Evolutionary conservation across 2,888 invertebrate species (phyloP).

Genomic region (Torymus texanus): DNA sequence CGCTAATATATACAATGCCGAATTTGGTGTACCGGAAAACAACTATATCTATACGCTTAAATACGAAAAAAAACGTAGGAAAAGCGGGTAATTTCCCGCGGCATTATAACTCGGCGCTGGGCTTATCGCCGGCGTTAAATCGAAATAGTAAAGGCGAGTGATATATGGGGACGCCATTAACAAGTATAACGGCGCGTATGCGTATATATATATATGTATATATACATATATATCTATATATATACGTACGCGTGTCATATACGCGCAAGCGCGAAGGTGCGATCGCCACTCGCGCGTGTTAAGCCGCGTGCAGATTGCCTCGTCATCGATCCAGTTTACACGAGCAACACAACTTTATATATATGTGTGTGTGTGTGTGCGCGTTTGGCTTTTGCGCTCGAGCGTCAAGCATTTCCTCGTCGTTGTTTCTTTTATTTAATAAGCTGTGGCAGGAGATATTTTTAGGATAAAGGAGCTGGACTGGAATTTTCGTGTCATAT

Average conservation of each 20-base stretch:
- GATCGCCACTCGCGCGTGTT: too few species aligned
- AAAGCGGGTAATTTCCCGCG: slow-evolving; percentile 22
- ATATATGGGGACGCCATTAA: slow-evolving; percentile 52
- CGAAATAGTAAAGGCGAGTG: slow-evolving; percentile 47
- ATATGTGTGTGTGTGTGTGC: neutral
- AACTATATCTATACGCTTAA: too few species aligned
- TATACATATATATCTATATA: too few species aligned
- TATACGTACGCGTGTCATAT: slow-evolving; percentile 31
- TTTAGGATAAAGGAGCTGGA: too few species aligned
- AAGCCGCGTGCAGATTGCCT: slow-evolving; percentile 63
- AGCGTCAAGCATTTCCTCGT: neutral
- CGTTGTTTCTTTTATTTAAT: neutral
- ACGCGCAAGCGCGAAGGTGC: neutral
- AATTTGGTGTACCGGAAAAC: too few species aligned
- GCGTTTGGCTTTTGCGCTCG: neutral
- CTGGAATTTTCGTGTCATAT: too few species aligned
- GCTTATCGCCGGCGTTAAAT: slow-evolving; percentile 50
- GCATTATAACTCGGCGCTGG: neutral
- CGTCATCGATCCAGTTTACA: slow-evolving; percentile 66
- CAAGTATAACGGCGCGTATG: slow-evolving; percentile 35
- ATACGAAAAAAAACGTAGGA: neutral
- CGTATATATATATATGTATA: neutral
- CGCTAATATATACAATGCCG: too few species aligned
- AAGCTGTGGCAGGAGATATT: too few species aligned
- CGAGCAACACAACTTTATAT: neutral